Percentiles rank a stretch among this genome's conserved stretches.
These are phyloP conservation scores for Dicrurus megarhynchus DNA, from an alignment of 2,113 vertebrate species.

Conservation along the genomic window DNA sequence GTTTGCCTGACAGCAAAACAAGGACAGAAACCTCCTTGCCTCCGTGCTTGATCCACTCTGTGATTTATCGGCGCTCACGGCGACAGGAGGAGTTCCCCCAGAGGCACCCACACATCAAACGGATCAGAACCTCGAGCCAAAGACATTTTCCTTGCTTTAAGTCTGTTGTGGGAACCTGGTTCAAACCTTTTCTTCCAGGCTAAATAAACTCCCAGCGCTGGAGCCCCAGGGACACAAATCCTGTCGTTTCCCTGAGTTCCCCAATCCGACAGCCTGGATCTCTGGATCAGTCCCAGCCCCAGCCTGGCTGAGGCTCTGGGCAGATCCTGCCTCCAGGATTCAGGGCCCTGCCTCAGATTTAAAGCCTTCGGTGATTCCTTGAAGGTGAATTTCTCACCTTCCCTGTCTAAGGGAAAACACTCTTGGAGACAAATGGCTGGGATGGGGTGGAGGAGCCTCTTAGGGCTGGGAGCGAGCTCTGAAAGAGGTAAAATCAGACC, in stretches of 20 bases:
- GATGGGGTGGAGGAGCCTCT: background rate
- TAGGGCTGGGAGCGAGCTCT: background rate
- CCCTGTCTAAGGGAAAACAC: background rate
- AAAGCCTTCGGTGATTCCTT: background rate
- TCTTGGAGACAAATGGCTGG: background rate
- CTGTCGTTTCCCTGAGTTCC: accelerated
- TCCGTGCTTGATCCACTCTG: background rate
- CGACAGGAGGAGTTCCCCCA: background rate
- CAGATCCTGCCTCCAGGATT: background rate
- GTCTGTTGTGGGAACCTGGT: background rate
- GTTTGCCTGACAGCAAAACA: background rate
- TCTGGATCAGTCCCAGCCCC: background rate
- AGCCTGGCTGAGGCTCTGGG: background rate
- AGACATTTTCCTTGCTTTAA: background rate
- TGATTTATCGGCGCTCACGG: background rate
- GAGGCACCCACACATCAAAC: background rate
- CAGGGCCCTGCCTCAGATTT: background rate
- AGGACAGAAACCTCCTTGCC: background rate
- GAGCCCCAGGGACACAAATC: background rate
- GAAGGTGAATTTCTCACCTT: slow-evolving; percentile 17
- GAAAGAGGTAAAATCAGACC: background rate
- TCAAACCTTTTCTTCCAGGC: background rate
- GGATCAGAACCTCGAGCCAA: background rate
- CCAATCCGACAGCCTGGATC: accelerated
- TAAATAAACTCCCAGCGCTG: background rate